These are phyloP conservation scores for Mus musculus DNA, from an alignment of 2,113 vertebrate genomes.

Conservation along the genomic window DNA sequence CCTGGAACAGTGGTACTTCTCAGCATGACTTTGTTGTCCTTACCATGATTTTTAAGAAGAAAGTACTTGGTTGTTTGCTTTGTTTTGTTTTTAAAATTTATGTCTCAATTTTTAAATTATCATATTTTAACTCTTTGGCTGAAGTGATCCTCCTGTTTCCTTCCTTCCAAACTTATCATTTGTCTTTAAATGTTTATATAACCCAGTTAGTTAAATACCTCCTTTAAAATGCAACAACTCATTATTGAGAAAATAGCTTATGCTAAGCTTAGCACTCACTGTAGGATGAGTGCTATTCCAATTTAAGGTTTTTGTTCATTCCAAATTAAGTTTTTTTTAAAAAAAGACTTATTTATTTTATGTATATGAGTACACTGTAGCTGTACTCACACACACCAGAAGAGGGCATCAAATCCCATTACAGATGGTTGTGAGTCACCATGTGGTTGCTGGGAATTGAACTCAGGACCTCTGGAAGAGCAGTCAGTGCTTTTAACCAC, in stretches of 20 bases:
- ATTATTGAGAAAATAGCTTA: not conserved
- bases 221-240: not conserved
- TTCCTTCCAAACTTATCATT: not conserved
- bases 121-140: not conserved
- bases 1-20: not conserved
- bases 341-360: too few species aligned
- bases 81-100: not conserved
- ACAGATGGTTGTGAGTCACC: too few species aligned
- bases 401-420: too few species aligned
- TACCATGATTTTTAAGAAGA: slow-evolving; percentile 39
- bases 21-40: not conserved
- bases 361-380: too few species aligned
- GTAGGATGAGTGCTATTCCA: not conserved
- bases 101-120: not conserved
- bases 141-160: not conserved
- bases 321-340: slow-evolving; percentile 31
- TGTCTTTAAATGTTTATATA: slow-evolving; percentile 10
- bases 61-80: not conserved
- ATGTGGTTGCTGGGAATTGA: too few species aligned
- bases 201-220: slow-evolving; percentile 7
- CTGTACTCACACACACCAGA: too few species aligned
- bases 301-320: not conserved
- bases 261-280: not conserved
- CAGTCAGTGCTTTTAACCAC: too few species aligned
- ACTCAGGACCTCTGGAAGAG: too few species aligned